Percentiles rank a stretch among this genome's conserved stretches.
Conservation (phyloP, 2,888 invertebrate species). For the Atherix ibis region DNA sequence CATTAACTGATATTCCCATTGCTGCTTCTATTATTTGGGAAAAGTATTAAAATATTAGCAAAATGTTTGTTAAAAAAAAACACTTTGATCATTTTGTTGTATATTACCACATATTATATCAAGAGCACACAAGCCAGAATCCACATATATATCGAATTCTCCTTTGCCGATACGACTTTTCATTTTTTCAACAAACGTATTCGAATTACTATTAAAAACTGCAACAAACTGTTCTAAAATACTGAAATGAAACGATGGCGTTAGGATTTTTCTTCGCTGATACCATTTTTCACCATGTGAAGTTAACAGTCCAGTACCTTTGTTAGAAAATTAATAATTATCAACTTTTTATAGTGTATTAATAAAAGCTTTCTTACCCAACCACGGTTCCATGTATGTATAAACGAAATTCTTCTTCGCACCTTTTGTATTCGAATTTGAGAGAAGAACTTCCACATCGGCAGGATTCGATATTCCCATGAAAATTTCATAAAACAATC, state of each 20-base stretch:
- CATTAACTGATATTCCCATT: slow-evolving; percentile 6
- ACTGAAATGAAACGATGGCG: slow-evolving; percentile 60
- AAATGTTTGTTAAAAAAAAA: too few relatives aligned
- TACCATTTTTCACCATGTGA: slow-evolving; percentile 37
- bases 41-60: too few relatives aligned
- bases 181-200: too few relatives aligned
- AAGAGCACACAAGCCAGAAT: slow-evolving; percentile 29
- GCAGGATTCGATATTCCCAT: slow-evolving; percentile 1
- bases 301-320: slow-evolving; percentile 11
- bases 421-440: slow-evolving; percentile 4
- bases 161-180: too few relatives aligned
- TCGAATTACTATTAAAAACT: slow-evolving; percentile 46
- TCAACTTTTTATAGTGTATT: neutral
- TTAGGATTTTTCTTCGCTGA: slow-evolving; percentile 45
- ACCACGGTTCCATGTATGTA: slow-evolving; percentile 21
- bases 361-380: slow-evolving; percentile 17
- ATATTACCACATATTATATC: slow-evolving; percentile 28
- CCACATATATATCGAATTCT: slow-evolving; percentile 33
- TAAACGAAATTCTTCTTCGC: slow-evolving; percentile 23
- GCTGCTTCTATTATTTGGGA: too few relatives aligned
- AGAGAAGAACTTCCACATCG: slow-evolving; percentile 5
- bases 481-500: neutral
- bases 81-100: too few relatives aligned
- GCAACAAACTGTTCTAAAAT: slow-evolving; percentile 51
- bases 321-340: too few relatives aligned